Percentiles rank a stretch among this genome's conserved stretches.
Evolutionary conservation across 1,140 invertebrate genomes (phyloP).

Genomic region (Apis dorsata): DNA sequence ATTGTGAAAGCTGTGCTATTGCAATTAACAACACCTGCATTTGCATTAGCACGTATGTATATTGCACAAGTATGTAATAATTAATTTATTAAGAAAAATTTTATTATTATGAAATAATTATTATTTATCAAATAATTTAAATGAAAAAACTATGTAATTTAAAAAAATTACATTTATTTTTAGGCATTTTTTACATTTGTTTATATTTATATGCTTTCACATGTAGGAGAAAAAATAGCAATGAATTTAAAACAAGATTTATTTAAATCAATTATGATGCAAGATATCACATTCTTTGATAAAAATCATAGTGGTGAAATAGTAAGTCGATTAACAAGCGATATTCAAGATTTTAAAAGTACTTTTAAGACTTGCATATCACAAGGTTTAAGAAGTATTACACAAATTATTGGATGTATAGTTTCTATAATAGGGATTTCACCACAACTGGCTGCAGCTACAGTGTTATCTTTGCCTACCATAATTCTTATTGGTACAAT

Average conservation of each 20-base stretch:
- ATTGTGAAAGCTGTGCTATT: conserved; percentile 79
- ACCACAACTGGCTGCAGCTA: conserved; percentile 91
- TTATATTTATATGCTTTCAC: conserved; percentile 92
- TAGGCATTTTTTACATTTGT: conserved; percentile 92
- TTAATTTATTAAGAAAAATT: too few relatives aligned
- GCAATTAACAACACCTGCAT: conserved; percentile 84
- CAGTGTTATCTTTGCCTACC: conserved; percentile 89
- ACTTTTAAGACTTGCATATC: conserved; percentile 95
- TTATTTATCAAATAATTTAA: not conserved
- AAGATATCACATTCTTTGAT: conserved; percentile 96
- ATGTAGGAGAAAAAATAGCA: conserved; percentile 93
- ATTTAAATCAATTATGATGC: conserved; percentile 90
- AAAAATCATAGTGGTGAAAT: conserved; percentile 94
- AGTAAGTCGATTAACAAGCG: conserved; percentile 92
- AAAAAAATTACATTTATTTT: conserved; percentile 12
- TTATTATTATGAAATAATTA: too few relatives aligned
- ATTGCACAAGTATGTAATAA: conserved; percentile 83
- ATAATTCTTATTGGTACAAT: conserved; percentile 89
- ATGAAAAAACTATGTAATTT: not conserved
- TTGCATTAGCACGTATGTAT: conserved; percentile 85
- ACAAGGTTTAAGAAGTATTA: conserved; percentile 90
- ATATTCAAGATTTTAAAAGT: conserved; percentile 98
- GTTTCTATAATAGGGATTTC: conserved; percentile 91
- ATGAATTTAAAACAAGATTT: conserved; percentile 89
- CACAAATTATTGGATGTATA: conserved; percentile 91